Conservation (phyloP, 2,888 invertebrate genomes). For the Seladonia tumulorum region DNA sequence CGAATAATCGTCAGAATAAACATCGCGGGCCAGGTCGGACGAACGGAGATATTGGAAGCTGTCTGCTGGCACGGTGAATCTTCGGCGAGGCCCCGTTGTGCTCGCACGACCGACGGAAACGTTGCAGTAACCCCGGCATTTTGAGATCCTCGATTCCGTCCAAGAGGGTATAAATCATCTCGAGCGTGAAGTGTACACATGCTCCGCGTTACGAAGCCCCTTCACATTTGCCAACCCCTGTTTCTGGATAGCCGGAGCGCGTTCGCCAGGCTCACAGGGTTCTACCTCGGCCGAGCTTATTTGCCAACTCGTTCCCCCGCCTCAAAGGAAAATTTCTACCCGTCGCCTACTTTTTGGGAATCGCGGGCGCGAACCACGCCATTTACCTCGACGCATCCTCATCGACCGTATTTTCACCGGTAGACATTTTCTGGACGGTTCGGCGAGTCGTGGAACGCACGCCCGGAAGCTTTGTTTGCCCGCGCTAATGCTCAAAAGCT, state of each 20-base stretch:
- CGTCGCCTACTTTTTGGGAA: slow-evolving; percentile 9
- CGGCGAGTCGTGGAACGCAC: not conserved
- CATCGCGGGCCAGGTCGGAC: slow-evolving; percentile 13
- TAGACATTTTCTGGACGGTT: not conserved
- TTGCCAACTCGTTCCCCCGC: slow-evolving; percentile 36
- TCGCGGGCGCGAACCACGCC: not conserved
- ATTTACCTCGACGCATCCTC: not conserved
- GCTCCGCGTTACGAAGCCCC: slow-evolving; percentile 41
- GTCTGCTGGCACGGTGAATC: slow-evolving; percentile 31
- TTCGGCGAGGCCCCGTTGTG: slow-evolving; percentile 9
- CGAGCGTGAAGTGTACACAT: slow-evolving; percentile 71
- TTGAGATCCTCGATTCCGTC: slow-evolving; percentile 54
- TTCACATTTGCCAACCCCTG: slow-evolving; percentile 49
- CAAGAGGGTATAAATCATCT: slow-evolving; percentile 61
- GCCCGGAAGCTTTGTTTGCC: not conserved
- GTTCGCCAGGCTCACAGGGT: not conserved
- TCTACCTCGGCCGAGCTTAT: slow-evolving; percentile 29
- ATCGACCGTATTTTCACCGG: not conserved
- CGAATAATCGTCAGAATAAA: slow-evolving; percentile 42
- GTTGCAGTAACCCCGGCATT: slow-evolving; percentile 51
- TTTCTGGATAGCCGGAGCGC: slow-evolving; percentile 23
- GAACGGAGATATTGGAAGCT: slow-evolving; percentile 36
- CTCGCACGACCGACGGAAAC: slow-evolving; percentile 48
- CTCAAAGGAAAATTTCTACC: slow-evolving; percentile 32
- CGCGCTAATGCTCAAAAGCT: not conserved